Percentiles rank a stretch among this genome's conserved stretches.
Conservation (phyloP, 2,888 invertebrate genomes). For the Heliconius hortense region DNA sequence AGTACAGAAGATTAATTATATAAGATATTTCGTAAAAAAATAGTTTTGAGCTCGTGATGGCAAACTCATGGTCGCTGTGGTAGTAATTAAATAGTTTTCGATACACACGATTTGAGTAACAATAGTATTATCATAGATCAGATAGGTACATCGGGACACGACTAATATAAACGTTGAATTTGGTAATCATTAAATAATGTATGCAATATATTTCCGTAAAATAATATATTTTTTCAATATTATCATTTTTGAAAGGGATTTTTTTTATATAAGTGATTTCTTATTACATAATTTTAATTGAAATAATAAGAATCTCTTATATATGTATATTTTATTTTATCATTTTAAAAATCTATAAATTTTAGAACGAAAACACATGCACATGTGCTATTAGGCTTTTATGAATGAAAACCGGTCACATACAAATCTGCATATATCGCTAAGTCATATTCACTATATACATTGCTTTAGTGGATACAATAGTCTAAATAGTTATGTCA, state of each 20-base stretch:
- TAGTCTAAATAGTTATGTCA: slow-evolving; percentile 43
- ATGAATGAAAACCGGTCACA: slow-evolving; percentile 5
- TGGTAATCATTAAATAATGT: no score
- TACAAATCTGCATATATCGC: background rate
- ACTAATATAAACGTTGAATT: no score
- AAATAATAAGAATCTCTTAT: no score
- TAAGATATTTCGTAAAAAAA: slow-evolving; percentile 17
- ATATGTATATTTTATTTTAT: no score
- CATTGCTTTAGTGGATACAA: slow-evolving; percentile 36
- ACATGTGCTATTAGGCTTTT: background rate
- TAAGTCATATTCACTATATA: slow-evolving; percentile 28
- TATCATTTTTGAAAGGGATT: no score
- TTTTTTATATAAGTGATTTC: no score
- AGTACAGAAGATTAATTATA: background rate
- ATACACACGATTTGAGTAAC: slow-evolving; percentile 41
- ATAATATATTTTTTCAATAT: no score
- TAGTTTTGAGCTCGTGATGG: slow-evolving; percentile 11
- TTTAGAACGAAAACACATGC: no score
- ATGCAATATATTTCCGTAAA: no score
- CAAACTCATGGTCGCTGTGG: slow-evolving; percentile 27
- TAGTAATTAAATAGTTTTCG: slow-evolving; percentile 40
- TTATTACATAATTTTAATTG: no score
- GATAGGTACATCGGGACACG: background rate
- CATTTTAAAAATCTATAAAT: no score
- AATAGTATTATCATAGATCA: slow-evolving; percentile 20